phyloP scores from a whole-genome alignment of 2,888 invertebrate genomes.

The Bimastos eiseni region DNA sequence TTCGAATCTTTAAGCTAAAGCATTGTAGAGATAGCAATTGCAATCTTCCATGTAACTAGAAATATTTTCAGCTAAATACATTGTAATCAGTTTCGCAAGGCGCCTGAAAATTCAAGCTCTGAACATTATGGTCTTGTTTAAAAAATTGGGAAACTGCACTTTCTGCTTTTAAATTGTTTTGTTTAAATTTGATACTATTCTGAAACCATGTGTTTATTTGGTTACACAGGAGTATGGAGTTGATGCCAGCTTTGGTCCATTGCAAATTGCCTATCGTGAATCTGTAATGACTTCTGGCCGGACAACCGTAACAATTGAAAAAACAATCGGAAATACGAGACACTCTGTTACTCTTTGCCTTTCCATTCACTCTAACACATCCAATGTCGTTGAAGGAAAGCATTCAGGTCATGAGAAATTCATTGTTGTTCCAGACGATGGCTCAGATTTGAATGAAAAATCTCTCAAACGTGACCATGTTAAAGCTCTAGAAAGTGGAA shows the following conservation, averaged over 20 bases:
- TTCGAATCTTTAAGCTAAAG: no score
- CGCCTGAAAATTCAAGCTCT: no score
- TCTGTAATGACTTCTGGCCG: slow-evolving; percentile 64
- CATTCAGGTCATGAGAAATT: slow-evolving; percentile 36
- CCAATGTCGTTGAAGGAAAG: slow-evolving; percentile 42
- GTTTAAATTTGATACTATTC: neutral
- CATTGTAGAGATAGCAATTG: no score
- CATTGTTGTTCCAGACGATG: slow-evolving; percentile 50
- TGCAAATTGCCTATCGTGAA: slow-evolving; percentile 91
- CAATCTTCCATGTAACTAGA: no score
- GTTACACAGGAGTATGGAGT: slow-evolving; percentile 77
- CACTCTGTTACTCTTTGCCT: slow-evolving; percentile 71
- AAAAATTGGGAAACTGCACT: no score
- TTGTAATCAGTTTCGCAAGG: no score
- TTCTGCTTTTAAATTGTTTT: neutral
- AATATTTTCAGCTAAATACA: no score
- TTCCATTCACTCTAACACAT: slow-evolving; percentile 66
- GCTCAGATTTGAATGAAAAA: slow-evolving; percentile 67
- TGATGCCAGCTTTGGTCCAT: slow-evolving; percentile 83
- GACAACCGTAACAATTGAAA: slow-evolving; percentile 67
- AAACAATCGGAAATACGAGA: slow-evolving; percentile 69
- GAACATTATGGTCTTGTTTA: no score
- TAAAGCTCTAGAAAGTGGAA: slow-evolving; percentile 74
- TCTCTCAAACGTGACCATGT: slow-evolving; percentile 70
- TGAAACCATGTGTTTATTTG: neutral